A percentile compares a stretch with the other conserved stretches of the same genome.
Conservation (phyloP, 1,140 invertebrate species). For the Aphelinus atriplicis region DNA sequence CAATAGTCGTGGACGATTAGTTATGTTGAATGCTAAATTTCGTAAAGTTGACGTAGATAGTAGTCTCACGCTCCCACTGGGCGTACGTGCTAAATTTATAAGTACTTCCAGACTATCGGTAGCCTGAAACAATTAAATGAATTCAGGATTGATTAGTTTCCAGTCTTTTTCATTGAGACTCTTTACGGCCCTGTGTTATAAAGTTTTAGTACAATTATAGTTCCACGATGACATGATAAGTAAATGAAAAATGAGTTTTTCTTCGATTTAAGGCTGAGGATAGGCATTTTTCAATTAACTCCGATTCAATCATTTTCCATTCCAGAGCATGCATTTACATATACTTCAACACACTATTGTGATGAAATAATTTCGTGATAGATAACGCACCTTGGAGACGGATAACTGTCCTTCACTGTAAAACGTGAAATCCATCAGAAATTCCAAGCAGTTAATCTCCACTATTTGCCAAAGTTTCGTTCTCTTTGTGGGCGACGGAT, state of each 20-base stretch:
- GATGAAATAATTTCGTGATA: neutral
- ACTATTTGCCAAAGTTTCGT: constrained; percentile 56
- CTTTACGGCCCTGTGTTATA: too few relatives aligned
- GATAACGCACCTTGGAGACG: constrained; percentile 56
- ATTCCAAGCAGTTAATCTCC: constrained; percentile 59
- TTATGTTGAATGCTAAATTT: constrained; percentile 56
- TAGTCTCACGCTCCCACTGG: constrained; percentile 48
- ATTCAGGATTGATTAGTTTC: too few relatives aligned
- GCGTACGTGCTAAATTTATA: constrained; percentile 52
- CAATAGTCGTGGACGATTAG: constrained; percentile 56
- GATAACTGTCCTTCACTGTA: constrained; percentile 60
- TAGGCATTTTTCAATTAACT: too few relatives aligned
- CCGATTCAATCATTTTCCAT: too few relatives aligned
- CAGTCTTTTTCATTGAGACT: too few relatives aligned
- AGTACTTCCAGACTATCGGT: constrained; percentile 57
- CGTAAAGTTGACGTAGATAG: constrained; percentile 57
- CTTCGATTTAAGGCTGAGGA: too few relatives aligned
- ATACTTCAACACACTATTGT: too few relatives aligned
- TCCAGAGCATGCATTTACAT: too few relatives aligned
- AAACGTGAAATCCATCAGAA: constrained; percentile 62
- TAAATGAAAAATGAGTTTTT: too few relatives aligned
- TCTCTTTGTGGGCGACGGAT: constrained; percentile 55
- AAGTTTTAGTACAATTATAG: too few relatives aligned
- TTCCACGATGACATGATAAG: too few relatives aligned
- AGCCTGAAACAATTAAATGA: constrained; percentile 44